Conservation (phyloP, 2,888 invertebrate species). For the Cacoxenus indagator region DNA sequence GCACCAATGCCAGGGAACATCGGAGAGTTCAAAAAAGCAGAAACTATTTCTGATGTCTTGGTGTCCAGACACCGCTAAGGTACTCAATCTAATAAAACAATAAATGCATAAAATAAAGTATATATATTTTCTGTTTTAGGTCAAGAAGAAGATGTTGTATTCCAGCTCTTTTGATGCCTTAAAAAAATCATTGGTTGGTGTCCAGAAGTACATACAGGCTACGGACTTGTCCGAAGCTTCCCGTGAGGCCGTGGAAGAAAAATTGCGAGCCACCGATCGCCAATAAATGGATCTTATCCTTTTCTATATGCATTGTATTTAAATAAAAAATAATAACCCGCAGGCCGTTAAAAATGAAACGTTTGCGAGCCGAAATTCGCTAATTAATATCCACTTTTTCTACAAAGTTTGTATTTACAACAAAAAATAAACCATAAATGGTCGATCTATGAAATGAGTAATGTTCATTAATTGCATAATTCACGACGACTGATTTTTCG, state of each 20-base stretch:
- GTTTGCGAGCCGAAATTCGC: constrained; percentile 54
- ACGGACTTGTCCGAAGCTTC: constrained; percentile 95
- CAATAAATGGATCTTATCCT: constrained; percentile 74
- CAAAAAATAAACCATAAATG: constrained; percentile 55
- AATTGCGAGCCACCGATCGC: constrained; percentile 94
- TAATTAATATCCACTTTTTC: constrained; percentile 62
- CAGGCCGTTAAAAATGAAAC: constrained; percentile 40
- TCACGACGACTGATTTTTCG: too few relatives aligned
- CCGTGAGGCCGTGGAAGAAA: constrained; percentile 93
- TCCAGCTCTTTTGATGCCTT: constrained; percentile 97
- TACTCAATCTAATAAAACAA: constrained; percentile 55
- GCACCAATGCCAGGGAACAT: constrained; percentile 96
- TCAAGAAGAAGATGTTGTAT: constrained; percentile 89
- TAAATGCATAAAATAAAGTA: too few relatives aligned
- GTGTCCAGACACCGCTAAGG: constrained; percentile 98
- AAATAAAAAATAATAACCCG: constrained; percentile 54
- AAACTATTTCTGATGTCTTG: constrained; percentile 98
- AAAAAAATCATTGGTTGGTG: constrained; percentile 96
- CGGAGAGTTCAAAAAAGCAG: constrained; percentile 97
- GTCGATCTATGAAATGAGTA: too few relatives aligned
- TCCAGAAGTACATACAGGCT: constrained; percentile 97
- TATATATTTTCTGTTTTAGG: constrained; percentile 60
- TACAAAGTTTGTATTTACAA: constrained; percentile 66
- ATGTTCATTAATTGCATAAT: too few relatives aligned
- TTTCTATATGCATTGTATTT: constrained; percentile 57